Percentiles rank a stretch among this genome's conserved stretches.
Evolutionary conservation across 2,113 vertebrate species (phyloP).

Genomic region (Ammodytes dubius): DNA sequence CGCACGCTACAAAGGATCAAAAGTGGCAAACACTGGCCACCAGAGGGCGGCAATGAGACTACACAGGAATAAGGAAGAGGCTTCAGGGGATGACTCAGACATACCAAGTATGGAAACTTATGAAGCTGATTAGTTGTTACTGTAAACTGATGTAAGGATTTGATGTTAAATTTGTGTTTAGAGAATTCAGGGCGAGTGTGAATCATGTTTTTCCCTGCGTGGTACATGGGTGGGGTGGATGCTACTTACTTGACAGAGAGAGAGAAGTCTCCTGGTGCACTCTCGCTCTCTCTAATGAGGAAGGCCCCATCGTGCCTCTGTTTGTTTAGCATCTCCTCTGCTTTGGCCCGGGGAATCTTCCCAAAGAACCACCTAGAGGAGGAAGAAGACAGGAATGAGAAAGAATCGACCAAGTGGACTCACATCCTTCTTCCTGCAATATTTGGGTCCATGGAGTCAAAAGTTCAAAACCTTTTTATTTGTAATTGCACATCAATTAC

Average conservation of each 20-base stretch:
- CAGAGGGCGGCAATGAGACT: slow-evolving; percentile 61
- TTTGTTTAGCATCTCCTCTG: slow-evolving; percentile 99
- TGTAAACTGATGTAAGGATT: slow-evolving; percentile 1
- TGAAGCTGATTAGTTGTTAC: slow-evolving; percentile 20
- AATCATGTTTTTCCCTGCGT: background rate
- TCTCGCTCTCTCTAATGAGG: slow-evolving; percentile 98
- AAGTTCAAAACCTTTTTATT: too few species aligned
- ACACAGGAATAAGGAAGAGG: slow-evolving; percentile 53
- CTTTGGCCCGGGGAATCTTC: slow-evolving; percentile 97
- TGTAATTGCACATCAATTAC: too few species aligned
- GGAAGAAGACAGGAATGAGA: background rate
- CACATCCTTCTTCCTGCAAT: background rate
- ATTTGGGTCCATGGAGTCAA: background rate
- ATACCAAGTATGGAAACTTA: slow-evolving; percentile 34
- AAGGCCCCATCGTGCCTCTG: slow-evolving; percentile 98
- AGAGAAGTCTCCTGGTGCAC: slow-evolving; percentile 97
- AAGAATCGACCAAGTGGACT: background rate
- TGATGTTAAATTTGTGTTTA: background rate
- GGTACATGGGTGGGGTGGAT: rapidly evolving
- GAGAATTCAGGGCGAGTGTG: slow-evolving; percentile 7
- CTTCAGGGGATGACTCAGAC: slow-evolving; percentile 49
- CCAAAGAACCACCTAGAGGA: slow-evolving; percentile 96
- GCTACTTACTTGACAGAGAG: slow-evolving; percentile 96
- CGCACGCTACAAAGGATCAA: background rate
- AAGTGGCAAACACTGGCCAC: background rate